Conservation (phyloP, 2,113 vertebrate genomes). For the Erpornis zantholeuca region DNA sequence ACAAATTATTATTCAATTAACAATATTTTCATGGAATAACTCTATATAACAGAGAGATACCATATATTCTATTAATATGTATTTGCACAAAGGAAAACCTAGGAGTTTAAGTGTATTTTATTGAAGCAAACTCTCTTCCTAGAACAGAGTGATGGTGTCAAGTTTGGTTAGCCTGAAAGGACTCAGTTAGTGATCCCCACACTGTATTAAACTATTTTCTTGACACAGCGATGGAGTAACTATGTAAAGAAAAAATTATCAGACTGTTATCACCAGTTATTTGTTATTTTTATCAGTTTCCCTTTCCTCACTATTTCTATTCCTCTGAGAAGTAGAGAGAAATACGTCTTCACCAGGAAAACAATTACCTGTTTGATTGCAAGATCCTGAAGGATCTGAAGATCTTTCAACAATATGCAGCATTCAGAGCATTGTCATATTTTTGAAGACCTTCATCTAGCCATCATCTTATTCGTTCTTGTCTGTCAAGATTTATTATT, state of each 20-base stretch:
- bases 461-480: background rate
- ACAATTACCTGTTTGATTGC: background rate
- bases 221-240: background rate
- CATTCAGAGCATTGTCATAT: background rate
- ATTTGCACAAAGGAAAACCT: background rate
- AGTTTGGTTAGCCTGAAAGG: background rate
- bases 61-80: background rate
- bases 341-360: background rate
- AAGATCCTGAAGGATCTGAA: background rate
- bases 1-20: background rate
- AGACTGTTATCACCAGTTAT: background rate
- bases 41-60: background rate
- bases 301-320: background rate
- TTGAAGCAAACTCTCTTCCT: background rate
- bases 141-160: background rate
- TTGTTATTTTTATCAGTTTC: background rate
- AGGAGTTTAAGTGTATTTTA: background rate
- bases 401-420: background rate
- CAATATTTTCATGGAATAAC: background rate
- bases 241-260: background rate
- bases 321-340: background rate
- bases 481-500: background rate
- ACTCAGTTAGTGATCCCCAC: background rate
- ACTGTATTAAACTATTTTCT: background rate
- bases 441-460: background rate